Conservation (phyloP, 2,113 vertebrate genomes). For the Ictidomys tridecemlineatus region DNA sequence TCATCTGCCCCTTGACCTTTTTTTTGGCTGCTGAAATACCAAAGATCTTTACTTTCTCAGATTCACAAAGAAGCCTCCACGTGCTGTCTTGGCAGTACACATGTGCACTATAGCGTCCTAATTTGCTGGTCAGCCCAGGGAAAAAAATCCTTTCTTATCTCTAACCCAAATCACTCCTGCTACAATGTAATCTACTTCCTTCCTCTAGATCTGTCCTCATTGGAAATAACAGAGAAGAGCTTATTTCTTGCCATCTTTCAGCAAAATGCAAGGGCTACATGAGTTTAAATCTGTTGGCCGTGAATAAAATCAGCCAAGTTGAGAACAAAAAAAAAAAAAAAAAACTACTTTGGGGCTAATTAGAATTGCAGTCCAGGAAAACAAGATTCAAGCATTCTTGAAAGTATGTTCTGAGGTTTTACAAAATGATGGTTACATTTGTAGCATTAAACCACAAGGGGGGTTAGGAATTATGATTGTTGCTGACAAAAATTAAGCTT, state of each 20-base stretch:
- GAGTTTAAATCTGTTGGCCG: slow-evolving; percentile 13
- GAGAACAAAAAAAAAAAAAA: neutral
- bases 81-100: neutral
- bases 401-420: neutral
- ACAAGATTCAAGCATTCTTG: neutral
- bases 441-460: neutral
- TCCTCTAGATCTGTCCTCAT: slow-evolving; percentile 57
- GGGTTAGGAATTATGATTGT: neutral
- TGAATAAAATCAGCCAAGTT: neutral
- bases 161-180: slow-evolving; percentile 68
- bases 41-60: slow-evolving; percentile 43
- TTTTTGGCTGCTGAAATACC: neutral
- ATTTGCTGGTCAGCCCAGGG: neutral
- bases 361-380: neutral
- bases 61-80: slow-evolving; percentile 7
- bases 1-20: neutral
- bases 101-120: neutral
- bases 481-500: neutral
- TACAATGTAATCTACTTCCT: slow-evolving; percentile 66
- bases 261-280: neutral
- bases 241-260: slow-evolving; percentile 53
- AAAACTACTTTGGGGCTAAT: neutral
- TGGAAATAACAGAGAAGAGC: slow-evolving; percentile 53
- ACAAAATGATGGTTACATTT: neutral
- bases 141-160: slow-evolving; percentile 67